phyloP scores from a whole-genome alignment of 2,113 vertebrate genomes.

The Amia ocellicauda region DNA sequence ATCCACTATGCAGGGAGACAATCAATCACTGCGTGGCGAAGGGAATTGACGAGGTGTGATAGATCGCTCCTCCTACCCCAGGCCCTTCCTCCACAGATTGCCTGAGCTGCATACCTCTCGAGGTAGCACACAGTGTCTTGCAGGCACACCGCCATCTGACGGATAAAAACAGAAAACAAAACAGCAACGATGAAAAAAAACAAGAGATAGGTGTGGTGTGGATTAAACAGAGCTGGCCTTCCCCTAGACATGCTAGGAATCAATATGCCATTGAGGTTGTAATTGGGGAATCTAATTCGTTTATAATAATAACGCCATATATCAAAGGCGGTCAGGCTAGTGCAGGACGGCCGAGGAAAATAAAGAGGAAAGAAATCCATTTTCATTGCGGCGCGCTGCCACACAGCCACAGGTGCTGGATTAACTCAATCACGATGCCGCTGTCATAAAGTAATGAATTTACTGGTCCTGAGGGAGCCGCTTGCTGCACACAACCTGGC shows the following conservation, averaged over 20 bases:
- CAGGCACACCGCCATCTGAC: not conserved
- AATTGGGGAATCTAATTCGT: slow-evolving; percentile 18
- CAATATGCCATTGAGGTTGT: slow-evolving; percentile 7
- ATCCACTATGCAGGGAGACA: too few relatives aligned
- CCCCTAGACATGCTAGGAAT: not conserved
- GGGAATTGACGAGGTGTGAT: not conserved
- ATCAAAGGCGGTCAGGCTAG: slow-evolving; percentile 15
- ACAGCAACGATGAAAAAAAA: not conserved
- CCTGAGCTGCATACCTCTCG: too few relatives aligned
- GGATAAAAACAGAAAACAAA: not conserved
- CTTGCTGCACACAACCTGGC: not conserved
- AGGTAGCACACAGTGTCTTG: too few relatives aligned
- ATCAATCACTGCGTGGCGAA: too few relatives aligned
- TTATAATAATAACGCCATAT: slow-evolving; percentile 16
- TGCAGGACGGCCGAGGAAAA: not conserved
- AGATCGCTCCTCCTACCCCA: not conserved
- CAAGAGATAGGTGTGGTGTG: not conserved
- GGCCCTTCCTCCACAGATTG: too few relatives aligned
- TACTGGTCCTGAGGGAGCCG: not conserved
- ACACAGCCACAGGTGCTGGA: not conserved
- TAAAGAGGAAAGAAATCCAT: slow-evolving; percentile 6
- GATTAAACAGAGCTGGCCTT: slow-evolving; percentile 11
- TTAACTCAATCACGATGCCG: not conserved
- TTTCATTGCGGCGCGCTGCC: not conserved
- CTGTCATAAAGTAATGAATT: slow-evolving; percentile 9